phyloP scores from a whole-genome alignment of 2,113 vertebrate genomes.

The Acrocephalus arundinaceus region DNA sequence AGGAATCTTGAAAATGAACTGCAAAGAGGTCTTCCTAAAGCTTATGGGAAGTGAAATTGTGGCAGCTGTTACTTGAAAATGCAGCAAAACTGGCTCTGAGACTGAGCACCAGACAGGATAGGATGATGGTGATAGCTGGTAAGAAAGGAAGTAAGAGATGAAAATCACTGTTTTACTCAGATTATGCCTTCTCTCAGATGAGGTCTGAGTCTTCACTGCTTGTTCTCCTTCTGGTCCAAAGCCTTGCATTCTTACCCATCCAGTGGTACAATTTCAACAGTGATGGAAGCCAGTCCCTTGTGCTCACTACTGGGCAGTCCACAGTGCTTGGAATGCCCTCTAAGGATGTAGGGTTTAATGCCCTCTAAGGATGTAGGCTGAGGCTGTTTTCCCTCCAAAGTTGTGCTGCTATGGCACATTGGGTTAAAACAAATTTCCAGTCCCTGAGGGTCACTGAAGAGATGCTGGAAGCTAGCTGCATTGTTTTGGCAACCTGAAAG shows the following conservation, averaged over 20 bases:
- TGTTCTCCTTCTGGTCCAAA: neutral
- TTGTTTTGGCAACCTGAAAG: neutral
- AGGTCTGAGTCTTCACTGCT: neutral
- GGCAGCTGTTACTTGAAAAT: neutral
- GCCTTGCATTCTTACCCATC: neutral
- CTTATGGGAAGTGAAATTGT: neutral
- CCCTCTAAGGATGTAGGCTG: neutral
- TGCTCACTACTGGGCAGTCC: neutral
- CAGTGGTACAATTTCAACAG: neutral
- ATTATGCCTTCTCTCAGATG: neutral
- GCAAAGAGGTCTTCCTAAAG: neutral
- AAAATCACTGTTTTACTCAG: neutral
- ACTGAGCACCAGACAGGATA: neutral
- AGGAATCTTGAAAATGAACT: neutral
- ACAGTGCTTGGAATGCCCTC: neutral
- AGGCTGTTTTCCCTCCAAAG: neutral
- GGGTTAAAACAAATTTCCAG: neutral
- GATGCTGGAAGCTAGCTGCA: neutral
- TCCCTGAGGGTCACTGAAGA: neutral
- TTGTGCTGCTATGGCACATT: neutral
- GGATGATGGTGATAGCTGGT: neutral
- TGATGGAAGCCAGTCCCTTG: neutral
- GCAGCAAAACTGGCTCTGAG: neutral
- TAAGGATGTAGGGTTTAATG: neutral
- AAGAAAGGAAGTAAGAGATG: neutral